A percentile compares a stretch with the other conserved stretches of the same genome.
These are phyloP conservation scores for Anoplolepis gracilipes DNA, from an alignment of 1,140 invertebrate species.

Conservation along the genomic window DNA sequence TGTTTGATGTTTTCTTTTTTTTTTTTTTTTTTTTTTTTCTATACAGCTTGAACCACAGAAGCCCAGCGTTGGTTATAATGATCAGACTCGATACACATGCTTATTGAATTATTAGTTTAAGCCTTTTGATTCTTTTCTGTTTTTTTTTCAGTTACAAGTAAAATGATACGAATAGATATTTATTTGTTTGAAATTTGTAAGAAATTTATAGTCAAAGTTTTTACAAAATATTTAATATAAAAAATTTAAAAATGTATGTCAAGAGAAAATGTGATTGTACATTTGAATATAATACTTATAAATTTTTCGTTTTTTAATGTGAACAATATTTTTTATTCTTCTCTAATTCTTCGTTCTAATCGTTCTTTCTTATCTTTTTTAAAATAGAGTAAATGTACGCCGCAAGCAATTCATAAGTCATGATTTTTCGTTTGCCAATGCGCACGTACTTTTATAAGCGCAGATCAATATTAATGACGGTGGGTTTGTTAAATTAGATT, in stretches of 20 bases:
- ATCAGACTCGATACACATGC: not conserved
- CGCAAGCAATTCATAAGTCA: not conserved
- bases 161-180: not conserved
- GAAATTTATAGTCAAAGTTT: not conserved
- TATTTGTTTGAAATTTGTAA: not conserved
- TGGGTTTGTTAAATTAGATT: slow-evolving; percentile 35
- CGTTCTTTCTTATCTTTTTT: not conserved
- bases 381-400: not conserved
- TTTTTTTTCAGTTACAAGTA: not conserved
- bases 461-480: slow-evolving; percentile 6
- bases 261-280: not conserved
- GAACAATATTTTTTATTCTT: too few relatives aligned
- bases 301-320: not conserved
- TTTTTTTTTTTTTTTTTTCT: too few relatives aligned
- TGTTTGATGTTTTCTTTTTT: not conserved
- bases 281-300: not conserved
- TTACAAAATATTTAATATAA: not conserved
- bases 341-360: too few relatives aligned
- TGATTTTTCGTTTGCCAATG: slow-evolving; percentile 2
- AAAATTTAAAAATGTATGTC: too few relatives aligned
- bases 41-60: not conserved
- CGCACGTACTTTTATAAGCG: not conserved
- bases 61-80: not conserved
- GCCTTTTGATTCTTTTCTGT: not conserved
- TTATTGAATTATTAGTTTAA: not conserved